These are phyloP conservation scores for Drosophila saltans DNA, from an alignment of 1,140 invertebrate species.

Conservation along the genomic window DNA sequence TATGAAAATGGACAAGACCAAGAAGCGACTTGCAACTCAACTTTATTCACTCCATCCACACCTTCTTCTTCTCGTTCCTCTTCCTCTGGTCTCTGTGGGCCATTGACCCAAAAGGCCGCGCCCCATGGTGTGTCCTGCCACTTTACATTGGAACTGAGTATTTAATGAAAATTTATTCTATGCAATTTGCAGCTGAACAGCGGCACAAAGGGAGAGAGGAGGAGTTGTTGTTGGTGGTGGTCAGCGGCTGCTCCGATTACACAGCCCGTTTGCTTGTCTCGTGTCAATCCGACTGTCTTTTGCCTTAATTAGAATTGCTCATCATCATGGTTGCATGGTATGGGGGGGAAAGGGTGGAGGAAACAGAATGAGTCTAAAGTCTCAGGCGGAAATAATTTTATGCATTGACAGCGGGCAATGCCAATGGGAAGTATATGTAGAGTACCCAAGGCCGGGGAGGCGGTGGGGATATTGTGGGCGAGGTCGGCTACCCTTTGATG, in stretches of 20 bases:
- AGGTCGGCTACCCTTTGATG: slow-evolving; percentile 72
- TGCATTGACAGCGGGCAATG: slow-evolving; percentile 52
- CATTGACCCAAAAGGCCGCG: slow-evolving; percentile 68
- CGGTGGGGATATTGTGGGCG: slow-evolving; percentile 15
- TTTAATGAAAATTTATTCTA: slow-evolving; percentile 81
- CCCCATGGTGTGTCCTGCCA: slow-evolving; percentile 66
- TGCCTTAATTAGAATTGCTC: slow-evolving; percentile 80
- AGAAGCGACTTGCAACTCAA: slow-evolving; percentile 39
- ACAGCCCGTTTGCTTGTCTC: slow-evolving; percentile 74
- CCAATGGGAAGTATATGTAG: too few species aligned
- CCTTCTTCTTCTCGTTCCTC: background rate
- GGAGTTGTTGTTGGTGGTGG: slow-evolving; percentile 59
- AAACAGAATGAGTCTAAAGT: slow-evolving; percentile 5
- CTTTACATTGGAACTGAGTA: slow-evolving; percentile 63
- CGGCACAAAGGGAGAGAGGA: slow-evolving; percentile 15
- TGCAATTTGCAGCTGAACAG: slow-evolving; percentile 66
- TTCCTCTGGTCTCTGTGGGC: slow-evolving; percentile 29
- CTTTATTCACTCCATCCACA: slow-evolving; percentile 23
- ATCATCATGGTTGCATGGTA: slow-evolving; percentile 21
- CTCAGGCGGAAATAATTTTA: slow-evolving; percentile 77
- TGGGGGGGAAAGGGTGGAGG: background rate
- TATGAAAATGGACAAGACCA: slow-evolving; percentile 78
- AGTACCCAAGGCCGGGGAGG: background rate
- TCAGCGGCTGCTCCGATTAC: slow-evolving; percentile 69
- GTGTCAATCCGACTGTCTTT: slow-evolving; percentile 81